Conservation (phyloP, 2,888 invertebrate genomes). For the Nephrotoma appendiculata region DNA sequence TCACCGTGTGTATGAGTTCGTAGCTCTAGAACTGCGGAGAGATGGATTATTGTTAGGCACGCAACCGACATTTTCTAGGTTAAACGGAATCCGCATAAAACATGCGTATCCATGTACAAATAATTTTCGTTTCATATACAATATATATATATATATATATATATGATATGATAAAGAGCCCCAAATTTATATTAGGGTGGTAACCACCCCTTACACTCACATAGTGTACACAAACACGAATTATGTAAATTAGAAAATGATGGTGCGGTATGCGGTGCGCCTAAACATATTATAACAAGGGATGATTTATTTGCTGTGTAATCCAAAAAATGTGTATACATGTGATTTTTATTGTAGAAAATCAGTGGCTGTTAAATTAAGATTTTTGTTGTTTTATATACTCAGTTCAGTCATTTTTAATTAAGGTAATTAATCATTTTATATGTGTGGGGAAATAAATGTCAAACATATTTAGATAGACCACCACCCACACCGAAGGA, state of each 20-base stretch:
- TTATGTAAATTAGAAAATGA: neutral
- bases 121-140: neutral
- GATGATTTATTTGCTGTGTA: neutral
- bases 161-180: neutral
- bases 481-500: too few relatives aligned
- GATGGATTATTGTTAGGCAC: neutral
- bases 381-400: neutral
- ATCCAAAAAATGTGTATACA: neutral
- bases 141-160: too few relatives aligned
- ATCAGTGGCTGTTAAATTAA: neutral
- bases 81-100: neutral
- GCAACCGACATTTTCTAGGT: neutral
- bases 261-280: neutral
- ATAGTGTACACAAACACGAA: neutral
- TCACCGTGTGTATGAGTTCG: neutral
- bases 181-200: neutral
- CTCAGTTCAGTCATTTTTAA: neutral
- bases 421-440: neutral
- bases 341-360: neutral
- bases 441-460: neutral
- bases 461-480: neutral
- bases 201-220: neutral
- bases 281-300: neutral
- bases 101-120: neutral
- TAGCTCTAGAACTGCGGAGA: neutral